phyloP scores from a whole-genome alignment of 2,888 invertebrate species.

The Trissoscelio sp. region DNA sequence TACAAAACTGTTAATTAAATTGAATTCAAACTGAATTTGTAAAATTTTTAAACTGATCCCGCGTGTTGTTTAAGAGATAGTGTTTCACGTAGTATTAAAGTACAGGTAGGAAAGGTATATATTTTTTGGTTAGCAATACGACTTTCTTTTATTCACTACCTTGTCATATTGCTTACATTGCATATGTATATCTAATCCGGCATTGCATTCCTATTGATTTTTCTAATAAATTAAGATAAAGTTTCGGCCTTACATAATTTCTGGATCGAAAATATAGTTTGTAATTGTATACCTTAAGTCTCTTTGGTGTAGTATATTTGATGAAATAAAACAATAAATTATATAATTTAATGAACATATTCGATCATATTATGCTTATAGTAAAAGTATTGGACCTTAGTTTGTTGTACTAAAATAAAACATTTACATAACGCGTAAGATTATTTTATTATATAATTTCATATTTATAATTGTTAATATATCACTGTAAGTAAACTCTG shows the following conservation, averaged over 20 bases:
- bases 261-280: conserved; percentile 15
- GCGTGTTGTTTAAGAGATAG: not conserved
- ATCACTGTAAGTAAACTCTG: not conserved
- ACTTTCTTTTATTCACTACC: conserved; percentile 28
- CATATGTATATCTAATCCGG: conserved; percentile 18
- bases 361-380: not conserved
- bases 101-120: not conserved
- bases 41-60: not conserved
- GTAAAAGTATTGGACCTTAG: not conserved
- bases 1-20: too few relatives aligned
- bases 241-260: conserved; percentile 40
- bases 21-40: too few relatives aligned
- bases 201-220: conserved; percentile 30
- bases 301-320: not conserved
- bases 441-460: conserved; percentile 23
- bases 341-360: conserved; percentile 24
- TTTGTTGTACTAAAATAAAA: conserved; percentile 5
- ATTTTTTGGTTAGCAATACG: not conserved
- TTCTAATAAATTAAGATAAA: conserved; percentile 23
- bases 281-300: conserved; percentile 33
- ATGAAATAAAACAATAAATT: conserved; percentile 26
- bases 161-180: conserved; percentile 28
- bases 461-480: conserved; percentile 19
- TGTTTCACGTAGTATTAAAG: not conserved
- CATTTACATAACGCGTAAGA: conserved; percentile 11